A percentile compares a stretch with the other conserved stretches of the same genome.
Evolutionary conservation across 2,888 invertebrate genomes (phyloP).

Genomic region (Serripes groenlandicus): DNA sequence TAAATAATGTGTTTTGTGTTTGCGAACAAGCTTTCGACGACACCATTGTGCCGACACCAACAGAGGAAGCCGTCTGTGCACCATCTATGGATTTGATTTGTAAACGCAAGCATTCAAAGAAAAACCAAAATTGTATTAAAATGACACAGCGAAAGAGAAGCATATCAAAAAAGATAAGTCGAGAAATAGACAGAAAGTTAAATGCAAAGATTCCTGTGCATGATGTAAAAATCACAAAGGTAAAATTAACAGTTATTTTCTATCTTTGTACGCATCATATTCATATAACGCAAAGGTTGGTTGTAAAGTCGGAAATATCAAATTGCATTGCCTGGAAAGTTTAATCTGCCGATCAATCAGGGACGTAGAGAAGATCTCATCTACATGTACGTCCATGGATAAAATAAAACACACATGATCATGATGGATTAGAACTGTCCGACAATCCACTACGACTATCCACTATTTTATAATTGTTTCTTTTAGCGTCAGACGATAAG

Average conservation of each 20-base stretch:
- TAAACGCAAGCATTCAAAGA: neutral
- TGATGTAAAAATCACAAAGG: neutral
- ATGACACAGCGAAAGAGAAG: neutral
- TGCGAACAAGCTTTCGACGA: constrained; percentile 10
- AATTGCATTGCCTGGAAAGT: too few relatives aligned
- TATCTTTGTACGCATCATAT: too few relatives aligned
- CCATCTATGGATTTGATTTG: neutral
- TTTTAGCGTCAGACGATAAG: neutral
- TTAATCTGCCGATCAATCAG: neutral
- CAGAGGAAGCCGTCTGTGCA: neutral
- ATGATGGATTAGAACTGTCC: neutral
- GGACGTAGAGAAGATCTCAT: too few relatives aligned
- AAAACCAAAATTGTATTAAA: neutral
- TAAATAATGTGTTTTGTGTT: constrained; percentile 12
- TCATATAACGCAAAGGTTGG: too few relatives aligned
- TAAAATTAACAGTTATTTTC: too few relatives aligned
- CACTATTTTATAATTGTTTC: neutral
- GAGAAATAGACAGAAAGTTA: neutral
- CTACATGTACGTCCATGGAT: neutral
- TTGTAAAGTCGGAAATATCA: too few relatives aligned
- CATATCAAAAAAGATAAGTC: neutral
- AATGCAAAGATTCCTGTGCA: neutral
- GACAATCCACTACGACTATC: neutral
- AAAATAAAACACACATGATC: neutral
- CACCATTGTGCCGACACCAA: neutral